Evolutionary conservation across 1,140 invertebrate genomes (phyloP).

Genomic region (Paraescarpia echinospica): DNA sequence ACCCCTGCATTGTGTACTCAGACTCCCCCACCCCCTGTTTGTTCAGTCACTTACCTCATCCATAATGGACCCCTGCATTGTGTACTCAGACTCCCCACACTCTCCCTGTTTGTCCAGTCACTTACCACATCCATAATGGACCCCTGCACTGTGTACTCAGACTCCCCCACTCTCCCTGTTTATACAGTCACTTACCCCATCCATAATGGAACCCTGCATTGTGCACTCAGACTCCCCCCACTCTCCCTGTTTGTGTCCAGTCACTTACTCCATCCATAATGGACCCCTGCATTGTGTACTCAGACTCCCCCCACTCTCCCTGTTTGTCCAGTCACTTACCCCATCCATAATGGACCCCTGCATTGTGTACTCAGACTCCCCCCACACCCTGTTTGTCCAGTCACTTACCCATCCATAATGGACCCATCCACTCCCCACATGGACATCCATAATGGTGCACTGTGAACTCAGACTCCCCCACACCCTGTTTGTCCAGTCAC

Average conservation of each 20-base stretch:
- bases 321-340: no score
- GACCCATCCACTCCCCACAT: slow-evolving; percentile 44
- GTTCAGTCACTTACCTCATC: no score
- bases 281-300: slow-evolving; percentile 38
- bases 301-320: slow-evolving; percentile 77
- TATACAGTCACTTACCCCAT: no score
- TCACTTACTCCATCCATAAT: slow-evolving; percentile 28
- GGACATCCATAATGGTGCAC: slow-evolving; percentile 42
- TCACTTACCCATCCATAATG: slow-evolving; percentile 27
- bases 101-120: slow-evolving; percentile 69
- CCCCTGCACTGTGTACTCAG: slow-evolving; percentile 38
- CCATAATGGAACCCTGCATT: slow-evolving; percentile 38
- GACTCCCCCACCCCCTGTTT: slow-evolving; percentile 77
- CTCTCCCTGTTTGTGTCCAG: slow-evolving; percentile 71
- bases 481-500: slow-evolving; percentile 68
- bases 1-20: slow-evolving; percentile 37
- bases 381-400: slow-evolving; percentile 71
- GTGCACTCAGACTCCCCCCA: slow-evolving; percentile 69
- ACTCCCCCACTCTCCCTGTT: slow-evolving; percentile 78
- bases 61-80: slow-evolving; percentile 39
- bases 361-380: slow-evolving; percentile 64
- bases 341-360: slow-evolving; percentile 26
- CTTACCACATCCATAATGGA: slow-evolving; percentile 25
- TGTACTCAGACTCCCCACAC: slow-evolving; percentile 68
- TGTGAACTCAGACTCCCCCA: slow-evolving; percentile 68